These are phyloP conservation scores for Machimus atricapillus DNA, from an alignment of 2,888 invertebrate genomes.

Conservation along the genomic window DNA sequence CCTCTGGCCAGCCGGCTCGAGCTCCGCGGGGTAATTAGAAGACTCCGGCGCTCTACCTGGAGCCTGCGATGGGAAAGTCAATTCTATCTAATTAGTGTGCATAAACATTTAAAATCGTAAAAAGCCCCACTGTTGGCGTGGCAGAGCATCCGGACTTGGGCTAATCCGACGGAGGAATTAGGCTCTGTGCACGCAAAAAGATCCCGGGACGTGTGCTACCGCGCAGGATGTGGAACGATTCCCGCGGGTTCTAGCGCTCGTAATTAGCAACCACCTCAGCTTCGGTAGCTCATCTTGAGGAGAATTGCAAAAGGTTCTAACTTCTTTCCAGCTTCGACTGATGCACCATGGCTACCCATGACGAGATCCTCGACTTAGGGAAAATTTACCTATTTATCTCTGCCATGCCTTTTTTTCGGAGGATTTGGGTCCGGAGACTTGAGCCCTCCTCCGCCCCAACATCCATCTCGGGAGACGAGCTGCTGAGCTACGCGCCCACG, in stretches of 20 bases:
- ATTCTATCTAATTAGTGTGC: conserved; percentile 45
- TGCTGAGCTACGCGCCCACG: conserved; percentile 2
- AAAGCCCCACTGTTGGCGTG: conserved; percentile 3
- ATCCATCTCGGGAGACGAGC: background rate
- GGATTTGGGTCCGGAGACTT: background rate
- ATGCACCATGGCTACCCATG: background rate
- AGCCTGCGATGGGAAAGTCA: conserved; percentile 15
- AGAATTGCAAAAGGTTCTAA: background rate
- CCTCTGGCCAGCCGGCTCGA: background rate
- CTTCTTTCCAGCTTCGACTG: background rate
- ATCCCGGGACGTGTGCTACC: background rate
- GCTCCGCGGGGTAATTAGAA: conserved; percentile 3
- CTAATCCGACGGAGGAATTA: conserved; percentile 11
- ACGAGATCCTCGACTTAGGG: background rate
- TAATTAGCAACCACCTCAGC: conserved; percentile 1
- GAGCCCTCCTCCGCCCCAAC: background rate
- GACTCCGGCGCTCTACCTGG: background rate
- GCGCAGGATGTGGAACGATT: background rate
- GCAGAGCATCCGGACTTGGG: background rate
- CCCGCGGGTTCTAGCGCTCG: background rate
- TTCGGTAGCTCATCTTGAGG: background rate
- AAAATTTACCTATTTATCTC: conserved; percentile 25
- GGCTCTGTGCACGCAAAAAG: background rate
- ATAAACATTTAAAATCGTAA: conserved; percentile 47
- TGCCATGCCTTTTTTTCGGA: conserved; percentile 26